Conservation (phyloP, 2,113 vertebrate species). For the Triplophysa rosa region DNA sequence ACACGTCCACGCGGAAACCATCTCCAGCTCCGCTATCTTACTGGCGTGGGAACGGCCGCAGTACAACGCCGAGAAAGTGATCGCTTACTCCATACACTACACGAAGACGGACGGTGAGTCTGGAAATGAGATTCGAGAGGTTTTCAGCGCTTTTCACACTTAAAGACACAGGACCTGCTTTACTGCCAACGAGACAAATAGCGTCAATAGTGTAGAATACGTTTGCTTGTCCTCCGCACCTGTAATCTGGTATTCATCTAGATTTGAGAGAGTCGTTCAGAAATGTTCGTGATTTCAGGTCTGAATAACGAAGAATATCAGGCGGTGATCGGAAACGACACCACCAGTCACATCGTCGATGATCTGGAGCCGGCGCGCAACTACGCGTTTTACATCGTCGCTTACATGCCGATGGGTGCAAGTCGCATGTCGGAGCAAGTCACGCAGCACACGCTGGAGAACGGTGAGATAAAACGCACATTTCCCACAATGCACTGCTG, state of each 20-base stretch:
- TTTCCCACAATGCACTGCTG: not conserved
- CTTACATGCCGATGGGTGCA: constrained; percentile 98
- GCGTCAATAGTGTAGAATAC: no score
- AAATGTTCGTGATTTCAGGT: constrained; percentile 69
- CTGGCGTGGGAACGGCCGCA: constrained; percentile 93
- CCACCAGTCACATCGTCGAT: constrained; percentile 93
- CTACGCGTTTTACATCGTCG: constrained; percentile 97
- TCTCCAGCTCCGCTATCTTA: constrained; percentile 97
- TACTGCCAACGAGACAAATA: no score
- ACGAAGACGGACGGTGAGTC: constrained; percentile 95
- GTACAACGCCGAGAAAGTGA: constrained; percentile 95
- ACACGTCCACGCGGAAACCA: constrained; percentile 89
- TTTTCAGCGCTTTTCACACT: no score
- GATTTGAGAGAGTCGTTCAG: no score
- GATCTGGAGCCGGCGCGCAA: constrained; percentile 93
- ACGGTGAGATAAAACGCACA: constrained; percentile 78
- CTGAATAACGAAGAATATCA: constrained; percentile 98
- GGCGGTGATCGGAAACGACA: constrained; percentile 96
- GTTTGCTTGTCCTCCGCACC: no score
- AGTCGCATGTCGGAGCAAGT: constrained; percentile 98
- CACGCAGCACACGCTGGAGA: constrained; percentile 90
- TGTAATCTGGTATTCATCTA: no score
- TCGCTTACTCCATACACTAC: constrained; percentile 97
- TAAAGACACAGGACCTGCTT: no score
- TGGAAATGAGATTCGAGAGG: not conserved